A percentile compares a stretch with the other conserved stretches of the same genome.
Evolutionary conservation across 2,888 invertebrate genomes (phyloP).

Genomic region (Rapana venosa): DNA sequence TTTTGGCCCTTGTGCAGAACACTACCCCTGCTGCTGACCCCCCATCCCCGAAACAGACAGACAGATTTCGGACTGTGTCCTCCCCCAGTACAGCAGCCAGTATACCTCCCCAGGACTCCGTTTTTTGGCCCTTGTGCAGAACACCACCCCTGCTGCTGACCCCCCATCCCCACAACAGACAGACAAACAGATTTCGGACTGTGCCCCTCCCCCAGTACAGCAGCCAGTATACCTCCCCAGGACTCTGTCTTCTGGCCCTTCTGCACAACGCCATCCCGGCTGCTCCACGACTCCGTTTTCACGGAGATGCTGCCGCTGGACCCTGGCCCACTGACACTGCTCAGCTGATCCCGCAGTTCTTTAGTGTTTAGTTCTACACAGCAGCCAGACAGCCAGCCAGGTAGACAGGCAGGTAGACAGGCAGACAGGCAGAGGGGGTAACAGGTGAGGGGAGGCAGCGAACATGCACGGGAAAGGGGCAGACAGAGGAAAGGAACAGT

Average conservation of each 20-base stretch:
- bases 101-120: too few relatives aligned
- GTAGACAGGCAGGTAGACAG: neutral
- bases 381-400: neutral
- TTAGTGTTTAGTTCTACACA: conserved; percentile 50
- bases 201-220: neutral
- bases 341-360: conserved; percentile 63
- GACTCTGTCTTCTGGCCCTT: conserved; percentile 71
- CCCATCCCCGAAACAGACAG: too few relatives aligned
- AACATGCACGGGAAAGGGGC: neutral
- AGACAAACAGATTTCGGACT: neutral
- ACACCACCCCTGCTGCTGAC: too few relatives aligned
- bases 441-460: too few relatives aligned
- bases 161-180: neutral
- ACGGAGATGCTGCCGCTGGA: conserved; percentile 70
- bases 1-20: too few relatives aligned
- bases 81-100: too few relatives aligned
- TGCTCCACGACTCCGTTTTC: conserved; percentile 73
- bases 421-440: neutral
- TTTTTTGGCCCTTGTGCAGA: too few relatives aligned
- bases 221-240: conserved; percentile 69
- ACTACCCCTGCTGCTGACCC: too few relatives aligned
- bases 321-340: conserved; percentile 58
- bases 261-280: conserved; percentile 65
- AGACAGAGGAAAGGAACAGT: too few relatives aligned
- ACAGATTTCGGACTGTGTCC: too few relatives aligned